phyloP scores from a whole-genome alignment of 2,113 vertebrate species.

The Astatoreochromis straeleni region DNA sequence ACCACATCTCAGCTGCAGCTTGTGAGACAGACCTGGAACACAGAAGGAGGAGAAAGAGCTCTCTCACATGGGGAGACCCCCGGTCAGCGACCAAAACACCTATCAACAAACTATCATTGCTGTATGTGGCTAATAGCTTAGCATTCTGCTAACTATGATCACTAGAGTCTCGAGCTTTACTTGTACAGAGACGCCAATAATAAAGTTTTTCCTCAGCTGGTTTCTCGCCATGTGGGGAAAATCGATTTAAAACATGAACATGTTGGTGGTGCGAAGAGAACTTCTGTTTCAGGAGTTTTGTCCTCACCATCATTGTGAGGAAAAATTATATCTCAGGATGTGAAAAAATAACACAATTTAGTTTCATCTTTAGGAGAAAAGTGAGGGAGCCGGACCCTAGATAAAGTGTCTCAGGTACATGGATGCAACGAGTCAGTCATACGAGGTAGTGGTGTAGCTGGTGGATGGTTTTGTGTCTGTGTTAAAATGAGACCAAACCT shows the following conservation, averaged over 20 bases:
- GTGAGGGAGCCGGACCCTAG: accelerated
- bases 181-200: accelerated
- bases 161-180: background rate
- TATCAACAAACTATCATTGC: background rate
- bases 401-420: accelerated
- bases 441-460: background rate
- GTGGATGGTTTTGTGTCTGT: accelerated
- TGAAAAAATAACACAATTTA: background rate
- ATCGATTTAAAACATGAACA: accelerated
- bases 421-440: background rate
- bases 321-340: background rate
- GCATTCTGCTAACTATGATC: background rate
- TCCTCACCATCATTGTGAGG: accelerated
- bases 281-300: background rate
- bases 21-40: background rate
- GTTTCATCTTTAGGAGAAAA: background rate
- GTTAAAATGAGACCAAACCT: accelerated
- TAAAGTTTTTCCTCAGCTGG: background rate
- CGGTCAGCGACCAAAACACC: accelerated
- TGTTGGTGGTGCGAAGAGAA: accelerated
- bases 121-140: background rate
- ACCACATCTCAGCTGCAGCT: background rate
- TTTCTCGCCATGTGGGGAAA: background rate
- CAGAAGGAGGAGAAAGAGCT: accelerated
- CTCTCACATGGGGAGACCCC: background rate